phyloP scores from a whole-genome alignment of 2,797 vertebrate genomes.

The Carduelis carduelis region DNA sequence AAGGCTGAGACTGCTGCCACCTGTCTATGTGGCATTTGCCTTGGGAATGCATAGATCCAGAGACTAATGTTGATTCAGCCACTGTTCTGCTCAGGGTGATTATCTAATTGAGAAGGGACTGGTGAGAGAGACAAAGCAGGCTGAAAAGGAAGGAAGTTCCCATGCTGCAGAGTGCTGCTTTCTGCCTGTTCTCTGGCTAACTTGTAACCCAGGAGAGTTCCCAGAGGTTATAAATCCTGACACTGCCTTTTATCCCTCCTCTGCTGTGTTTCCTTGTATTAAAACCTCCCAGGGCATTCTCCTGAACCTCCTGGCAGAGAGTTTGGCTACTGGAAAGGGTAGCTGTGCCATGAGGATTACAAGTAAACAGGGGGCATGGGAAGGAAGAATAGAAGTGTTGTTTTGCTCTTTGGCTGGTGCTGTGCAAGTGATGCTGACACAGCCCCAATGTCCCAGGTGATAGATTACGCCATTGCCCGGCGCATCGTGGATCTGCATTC shows the following conservation, averaged over 20 bases:
- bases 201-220: neutral
- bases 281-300: neutral
- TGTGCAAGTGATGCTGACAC: neutral
- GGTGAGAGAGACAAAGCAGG: neutral
- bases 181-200: neutral
- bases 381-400: neutral
- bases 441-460: constrained; percentile 79
- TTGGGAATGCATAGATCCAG: neutral
- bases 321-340: neutral
- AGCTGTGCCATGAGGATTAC: neutral
- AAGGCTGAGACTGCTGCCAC: neutral
- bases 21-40: neutral
- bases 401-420: neutral
- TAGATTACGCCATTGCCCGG: constrained; percentile 95
- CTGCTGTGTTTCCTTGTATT: neutral
- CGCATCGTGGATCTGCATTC: constrained; percentile 97
- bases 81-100: neutral
- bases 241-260: neutral
- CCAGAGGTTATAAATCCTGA: constrained; percentile 13
- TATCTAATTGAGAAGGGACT: neutral
- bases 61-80: neutral
- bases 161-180: neutral
- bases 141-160: constrained; percentile 29
- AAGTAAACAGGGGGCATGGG: neutral
- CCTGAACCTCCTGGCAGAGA: neutral